These are phyloP conservation scores for Archaeoteleia sp. DNA, from an alignment of 2,888 invertebrate genomes.

Conservation along the genomic window DNA sequence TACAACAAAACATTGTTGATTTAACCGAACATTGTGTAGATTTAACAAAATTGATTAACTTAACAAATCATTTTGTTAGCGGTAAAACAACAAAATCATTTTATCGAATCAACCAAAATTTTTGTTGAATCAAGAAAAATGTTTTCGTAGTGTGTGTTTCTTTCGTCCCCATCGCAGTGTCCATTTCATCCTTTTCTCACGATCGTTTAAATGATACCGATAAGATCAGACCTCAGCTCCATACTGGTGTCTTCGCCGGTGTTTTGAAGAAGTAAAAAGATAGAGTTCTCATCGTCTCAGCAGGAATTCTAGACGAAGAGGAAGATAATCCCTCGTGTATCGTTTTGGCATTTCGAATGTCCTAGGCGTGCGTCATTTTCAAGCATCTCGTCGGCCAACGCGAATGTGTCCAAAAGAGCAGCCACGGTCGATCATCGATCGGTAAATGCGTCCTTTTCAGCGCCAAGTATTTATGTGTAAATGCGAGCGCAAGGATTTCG, in stretches of 20 bases:
- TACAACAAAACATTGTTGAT: too few species aligned
- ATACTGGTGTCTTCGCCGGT: conserved; percentile 54
- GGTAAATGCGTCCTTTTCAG: conserved; percentile 16
- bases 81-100: too few species aligned
- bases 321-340: conserved; percentile 42
- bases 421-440: neutral
- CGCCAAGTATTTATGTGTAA: conserved; percentile 14
- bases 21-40: too few species aligned
- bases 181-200: conserved; percentile 38
- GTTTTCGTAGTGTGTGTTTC: conserved; percentile 5
- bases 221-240: conserved; percentile 51
- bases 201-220: conserved; percentile 49
- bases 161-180: conserved; percentile 4
- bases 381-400: neutral
- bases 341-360: conserved; percentile 16
- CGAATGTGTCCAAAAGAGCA: conserved; percentile 23
- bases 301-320: conserved; percentile 51
- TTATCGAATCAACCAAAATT: too few species aligned
- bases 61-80: too few species aligned
- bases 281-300: conserved; percentile 59
- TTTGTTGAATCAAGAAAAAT: too few species aligned
- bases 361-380: neutral
- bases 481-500: conserved; percentile 25
- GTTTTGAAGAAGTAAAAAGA: conserved; percentile 55
- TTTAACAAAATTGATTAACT: too few species aligned